A percentile compares a stretch with the other conserved stretches of the same genome.
Evolutionary conservation across 2,113 vertebrate species (phyloP).

Genomic region (Pseudonaja textilis): DNA sequence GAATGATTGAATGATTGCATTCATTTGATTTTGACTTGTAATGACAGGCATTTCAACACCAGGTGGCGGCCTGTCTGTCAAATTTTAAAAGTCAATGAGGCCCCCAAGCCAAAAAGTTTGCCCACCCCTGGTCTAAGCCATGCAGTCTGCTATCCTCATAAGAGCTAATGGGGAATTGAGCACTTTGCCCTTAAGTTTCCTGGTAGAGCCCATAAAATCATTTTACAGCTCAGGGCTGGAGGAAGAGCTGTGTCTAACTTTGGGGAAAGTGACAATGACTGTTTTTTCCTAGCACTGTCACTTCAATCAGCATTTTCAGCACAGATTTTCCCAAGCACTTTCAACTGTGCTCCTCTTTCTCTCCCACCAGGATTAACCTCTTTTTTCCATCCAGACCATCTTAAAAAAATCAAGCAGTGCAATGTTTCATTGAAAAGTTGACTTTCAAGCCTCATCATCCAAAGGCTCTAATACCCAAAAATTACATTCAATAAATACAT

Average conservation of each 20-base stretch:
- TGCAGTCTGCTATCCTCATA: background rate
- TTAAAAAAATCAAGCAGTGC: background rate
- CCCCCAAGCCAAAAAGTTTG: too few species aligned
- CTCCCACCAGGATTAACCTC: background rate
- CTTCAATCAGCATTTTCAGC: background rate
- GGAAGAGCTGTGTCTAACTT: background rate
- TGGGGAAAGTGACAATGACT: background rate
- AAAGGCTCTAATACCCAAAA: background rate
- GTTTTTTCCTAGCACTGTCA: background rate
- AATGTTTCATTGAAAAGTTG: background rate
- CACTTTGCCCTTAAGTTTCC: too few species aligned
- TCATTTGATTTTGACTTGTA: too few species aligned
- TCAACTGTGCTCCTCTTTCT: background rate
- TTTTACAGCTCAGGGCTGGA: background rate
- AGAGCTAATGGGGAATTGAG: background rate
- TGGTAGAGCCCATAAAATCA: background rate
- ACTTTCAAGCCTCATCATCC: background rate
- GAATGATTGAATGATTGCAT: too few species aligned
- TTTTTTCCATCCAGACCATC: background rate
- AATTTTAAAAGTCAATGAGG: too few species aligned
- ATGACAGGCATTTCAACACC: too few species aligned
- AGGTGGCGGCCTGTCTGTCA: too few species aligned
- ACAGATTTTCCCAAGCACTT: background rate
- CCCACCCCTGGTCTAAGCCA: too few species aligned
- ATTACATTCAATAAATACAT: too few species aligned